These are phyloP conservation scores for Drosophila buzzatii DNA, from an alignment of 2,888 invertebrate genomes.

Conservation along the genomic window DNA sequence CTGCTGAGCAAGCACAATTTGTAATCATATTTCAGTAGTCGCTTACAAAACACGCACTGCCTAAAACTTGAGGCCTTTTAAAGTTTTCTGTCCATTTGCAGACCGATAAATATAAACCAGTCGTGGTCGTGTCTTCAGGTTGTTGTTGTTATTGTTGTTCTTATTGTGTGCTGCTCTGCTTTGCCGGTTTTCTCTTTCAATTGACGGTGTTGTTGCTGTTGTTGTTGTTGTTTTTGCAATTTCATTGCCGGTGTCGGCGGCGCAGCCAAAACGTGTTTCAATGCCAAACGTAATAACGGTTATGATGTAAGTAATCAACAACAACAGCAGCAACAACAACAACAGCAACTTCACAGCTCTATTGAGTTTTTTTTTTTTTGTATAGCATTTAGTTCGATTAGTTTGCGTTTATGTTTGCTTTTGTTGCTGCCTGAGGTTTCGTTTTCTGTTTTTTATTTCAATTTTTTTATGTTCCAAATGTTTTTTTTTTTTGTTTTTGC, in stretches of 20 bases:
- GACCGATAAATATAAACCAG: slow-evolving; percentile 41
- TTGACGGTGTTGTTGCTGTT: slow-evolving; percentile 32
- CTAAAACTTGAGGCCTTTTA: slow-evolving; percentile 23
- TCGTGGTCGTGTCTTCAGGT: slow-evolving; percentile 21
- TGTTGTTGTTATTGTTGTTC: slow-evolving; percentile 31
- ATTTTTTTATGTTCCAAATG: slow-evolving; percentile 7
- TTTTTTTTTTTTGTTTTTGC: slow-evolving; percentile 12
- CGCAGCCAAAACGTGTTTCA: slow-evolving; percentile 74
- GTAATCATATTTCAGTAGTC: not conserved
- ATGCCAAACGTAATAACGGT: slow-evolving; percentile 81
- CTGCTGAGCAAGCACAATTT: not conserved
- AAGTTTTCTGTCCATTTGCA: slow-evolving; percentile 37
- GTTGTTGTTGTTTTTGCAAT: slow-evolving; percentile 57
- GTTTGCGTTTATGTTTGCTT: slow-evolving; percentile 52
- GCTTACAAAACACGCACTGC: slow-evolving; percentile 34
- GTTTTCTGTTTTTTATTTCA: slow-evolving; percentile 17
- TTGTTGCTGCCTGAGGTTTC: slow-evolving; percentile 34
- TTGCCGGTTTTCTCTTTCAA: slow-evolving; percentile 60
- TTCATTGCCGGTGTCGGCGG: slow-evolving; percentile 74
- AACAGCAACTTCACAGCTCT: slow-evolving; percentile 21
- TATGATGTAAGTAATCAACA: slow-evolving; percentile 74
- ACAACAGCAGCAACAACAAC: slow-evolving; percentile 31
- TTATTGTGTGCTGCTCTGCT: slow-evolving; percentile 31
- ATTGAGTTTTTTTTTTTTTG: slow-evolving; percentile 42
- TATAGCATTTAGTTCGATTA: slow-evolving; percentile 56